These are phyloP conservation scores for Schizotus pectinicornis DNA, from an alignment of 2,888 invertebrate species.

Conservation along the genomic window DNA sequence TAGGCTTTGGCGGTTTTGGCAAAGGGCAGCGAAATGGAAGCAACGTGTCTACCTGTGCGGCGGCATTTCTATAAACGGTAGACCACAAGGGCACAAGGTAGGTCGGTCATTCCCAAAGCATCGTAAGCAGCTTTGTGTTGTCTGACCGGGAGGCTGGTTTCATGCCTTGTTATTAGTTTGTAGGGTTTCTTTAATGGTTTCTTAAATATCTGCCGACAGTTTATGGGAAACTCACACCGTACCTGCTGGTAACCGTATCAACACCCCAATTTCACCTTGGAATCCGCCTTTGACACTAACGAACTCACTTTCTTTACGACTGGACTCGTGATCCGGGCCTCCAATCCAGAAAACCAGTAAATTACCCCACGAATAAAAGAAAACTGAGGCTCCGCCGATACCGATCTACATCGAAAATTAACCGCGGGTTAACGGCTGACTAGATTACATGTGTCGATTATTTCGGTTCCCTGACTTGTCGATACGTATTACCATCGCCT, in stretches of 20 bases:
- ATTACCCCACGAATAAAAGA: too few species aligned
- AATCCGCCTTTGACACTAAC: slow-evolving; percentile 5
- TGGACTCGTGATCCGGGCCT: too few species aligned
- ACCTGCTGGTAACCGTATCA: slow-evolving; percentile 42
- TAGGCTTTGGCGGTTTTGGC: background rate
- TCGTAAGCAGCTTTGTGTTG: slow-evolving; percentile 21
- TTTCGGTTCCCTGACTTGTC: slow-evolving; percentile 47
- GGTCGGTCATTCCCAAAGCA: slow-evolving; percentile 3
- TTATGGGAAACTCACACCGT: slow-evolving; percentile 43
- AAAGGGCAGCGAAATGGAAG: background rate
- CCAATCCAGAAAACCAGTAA: too few species aligned
- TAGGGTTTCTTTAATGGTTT: slow-evolving; percentile 52
- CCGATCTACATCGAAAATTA: slow-evolving; percentile 8
- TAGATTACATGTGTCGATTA: slow-evolving; percentile 53
- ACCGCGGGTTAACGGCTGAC: slow-evolving; percentile 42
- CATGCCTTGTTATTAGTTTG: slow-evolving; percentile 52
- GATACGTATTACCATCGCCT: slow-evolving; percentile 35
- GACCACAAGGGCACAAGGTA: slow-evolving; percentile 9
- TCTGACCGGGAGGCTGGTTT: slow-evolving; percentile 42
- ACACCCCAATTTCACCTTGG: slow-evolving; percentile 33
- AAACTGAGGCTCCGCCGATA: slow-evolving; percentile 5
- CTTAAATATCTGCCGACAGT: slow-evolving; percentile 55
- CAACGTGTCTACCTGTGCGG: slow-evolving; percentile 12
- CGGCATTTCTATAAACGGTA: slow-evolving; percentile 1
- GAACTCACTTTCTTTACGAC: too few species aligned